Base-by-base conservation (phyloP, 2,888 invertebrate species). In the Xanthorhoe designata region DNA sequence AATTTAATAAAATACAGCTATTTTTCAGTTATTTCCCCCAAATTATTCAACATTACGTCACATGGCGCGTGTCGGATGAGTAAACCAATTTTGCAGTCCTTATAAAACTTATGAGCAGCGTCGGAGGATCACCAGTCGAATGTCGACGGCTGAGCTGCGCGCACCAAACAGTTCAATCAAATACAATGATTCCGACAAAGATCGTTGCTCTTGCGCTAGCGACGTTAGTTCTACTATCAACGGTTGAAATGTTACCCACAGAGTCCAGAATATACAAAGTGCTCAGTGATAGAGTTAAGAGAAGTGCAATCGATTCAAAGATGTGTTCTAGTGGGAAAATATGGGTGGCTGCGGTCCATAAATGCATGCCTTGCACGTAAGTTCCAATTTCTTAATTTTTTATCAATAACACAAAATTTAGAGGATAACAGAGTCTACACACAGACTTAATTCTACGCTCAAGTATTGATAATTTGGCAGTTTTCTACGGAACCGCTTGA, bases 341-440 rank as follows among this genome's bases (percentile, higher is more conserved):
- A 13, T 42, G 38, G 38, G 13, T 42, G 38, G 3, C 38, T 13
- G 13, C 38, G 38, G 4, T 42, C 13, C 2, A 42, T 0, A 42
- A 13, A 10, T 42, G 38, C 38, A 42, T 35, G 24, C 15, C 49
- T 49, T 61, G 61, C 61, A 29, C 55, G 61, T 62, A 38, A 56
- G 61, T 62, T 53, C 18, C 5, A 42, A 13, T 13, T 42, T 13
- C 38, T 13, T 42, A 42, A 13, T 1, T 42, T 4, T 7, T 13
- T 13, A 8, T 35, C 2, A 24, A 24, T n/a, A n/a, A n/a, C n/a
- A n/a, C n/a, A n/a, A n/a, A n/a, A n/a, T n/a, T n/a, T n/a, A n/a
- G n/a, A n/a, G n/a, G n/a, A n/a, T n/a, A n/a, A n/a, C n/a, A n/a
- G n/a, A n/a, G n/a, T n/a, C n/a, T n/a, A n/a, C n/a, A 4, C 24